Percentiles rank a stretch among this genome's conserved stretches.
Conservation (phyloP, 2,888 invertebrate species). For the Horisme vitalbata region DNA sequence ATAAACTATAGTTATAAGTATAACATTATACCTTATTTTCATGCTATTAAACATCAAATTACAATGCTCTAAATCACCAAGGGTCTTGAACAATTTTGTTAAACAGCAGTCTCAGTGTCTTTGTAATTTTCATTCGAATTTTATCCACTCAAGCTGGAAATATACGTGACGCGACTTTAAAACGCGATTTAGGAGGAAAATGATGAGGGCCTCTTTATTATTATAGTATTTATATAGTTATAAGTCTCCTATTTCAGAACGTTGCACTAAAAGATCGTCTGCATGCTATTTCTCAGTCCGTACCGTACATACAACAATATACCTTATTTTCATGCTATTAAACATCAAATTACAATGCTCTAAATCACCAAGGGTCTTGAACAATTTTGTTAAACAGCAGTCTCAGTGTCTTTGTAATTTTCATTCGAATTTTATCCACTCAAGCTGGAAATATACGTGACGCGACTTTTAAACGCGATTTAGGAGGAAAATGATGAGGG, state of each 20-base stretch:
- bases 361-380: not conserved
- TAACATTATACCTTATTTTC: not conserved
- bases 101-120: not conserved
- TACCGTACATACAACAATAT: not conserved
- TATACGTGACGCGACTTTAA: not conserved
- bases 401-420: conserved; percentile 1
- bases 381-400: not conserved
- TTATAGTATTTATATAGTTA: too few relatives aligned
- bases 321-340: not conserved
- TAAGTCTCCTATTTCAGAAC: not conserved
- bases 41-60: not conserved
- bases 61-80: not conserved
- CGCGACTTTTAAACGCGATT: too few relatives aligned
- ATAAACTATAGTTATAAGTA: too few relatives aligned
- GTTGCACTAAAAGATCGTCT: not conserved
- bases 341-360: not conserved
- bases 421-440: conserved; percentile 1
- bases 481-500: too few relatives aligned
- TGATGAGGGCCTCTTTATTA: too few relatives aligned
- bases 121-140: conserved; percentile 1
- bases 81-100: not conserved
- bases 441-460: not conserved
- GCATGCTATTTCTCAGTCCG: not conserved
- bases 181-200: too few relatives aligned
- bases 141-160: not conserved